A percentile compares a stretch with the other conserved stretches of the same genome.
Conservation (phyloP, 1,140 invertebrate species). For the Triops cancriformis region DNA sequence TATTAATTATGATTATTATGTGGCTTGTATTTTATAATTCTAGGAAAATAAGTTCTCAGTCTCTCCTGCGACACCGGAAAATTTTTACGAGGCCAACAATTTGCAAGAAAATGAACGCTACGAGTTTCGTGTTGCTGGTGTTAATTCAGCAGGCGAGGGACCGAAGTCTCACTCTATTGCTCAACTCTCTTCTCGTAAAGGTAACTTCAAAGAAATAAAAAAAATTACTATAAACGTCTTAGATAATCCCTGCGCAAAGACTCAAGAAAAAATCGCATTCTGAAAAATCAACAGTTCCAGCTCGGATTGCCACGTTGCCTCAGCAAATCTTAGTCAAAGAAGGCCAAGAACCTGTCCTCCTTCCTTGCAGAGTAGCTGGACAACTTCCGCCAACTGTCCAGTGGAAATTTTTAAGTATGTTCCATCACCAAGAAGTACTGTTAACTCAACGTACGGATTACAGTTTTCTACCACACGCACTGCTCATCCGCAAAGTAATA, state of each 20-base stretch:
- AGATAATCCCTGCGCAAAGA: neutral
- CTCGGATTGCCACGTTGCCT: neutral
- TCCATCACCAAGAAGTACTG: neutral
- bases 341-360: neutral
- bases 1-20: no score
- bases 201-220: neutral
- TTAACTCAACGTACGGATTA: neutral
- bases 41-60: neutral
- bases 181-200: neutral
- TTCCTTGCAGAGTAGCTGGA: neutral
- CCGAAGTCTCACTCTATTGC: neutral
- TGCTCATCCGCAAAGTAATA: neutral
- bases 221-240: neutral
- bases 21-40: neutral
- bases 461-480: neutral
- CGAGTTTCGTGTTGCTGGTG: neutral
- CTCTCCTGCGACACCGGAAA: neutral
- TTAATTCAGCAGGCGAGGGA: neutral
- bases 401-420: neutral
- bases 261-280: neutral
- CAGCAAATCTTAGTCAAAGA: neutral
- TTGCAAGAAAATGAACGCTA: neutral
- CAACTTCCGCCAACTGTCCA: neutral
- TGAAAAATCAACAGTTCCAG: neutral
- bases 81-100: neutral